Evolutionary conservation across 53 echinoderm and acorn worm species (phyloP), one percentile per base, ranked within the genome.

Genomic region (Paelopatides confundens): DNA sequence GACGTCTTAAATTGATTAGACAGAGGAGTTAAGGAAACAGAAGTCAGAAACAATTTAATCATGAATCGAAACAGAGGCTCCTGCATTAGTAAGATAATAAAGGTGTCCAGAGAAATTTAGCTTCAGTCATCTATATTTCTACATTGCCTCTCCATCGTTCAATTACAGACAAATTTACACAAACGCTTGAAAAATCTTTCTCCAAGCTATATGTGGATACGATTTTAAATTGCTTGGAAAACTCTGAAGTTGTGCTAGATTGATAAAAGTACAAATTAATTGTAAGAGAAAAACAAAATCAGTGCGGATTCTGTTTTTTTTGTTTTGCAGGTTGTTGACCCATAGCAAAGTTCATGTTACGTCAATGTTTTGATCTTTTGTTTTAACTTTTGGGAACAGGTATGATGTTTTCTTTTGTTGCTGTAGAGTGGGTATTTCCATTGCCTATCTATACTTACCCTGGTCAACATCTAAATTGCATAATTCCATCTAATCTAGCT

Each of bases 1-100:
- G 74, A 74, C 74, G 27, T 39, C n/a, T 74, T n/a, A 74, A 74
- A 74, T 39, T 39, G 74, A 74, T 74, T 74, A 74, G 74, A 74
- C 43, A 39, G 74, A 74, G 43, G 2, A 39, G 23, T 39, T 74
- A 46, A 46, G 74, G 74, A 74, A 74, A 74, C 74, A 74, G 74
- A 74, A 74, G 74, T 74, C 74, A 74, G 40, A 74, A 6, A 40
- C 46, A 74, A 74, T 74, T 40, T 74, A 74, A 4, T 39, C 46
- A 39, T 46, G 74, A 74, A 28, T 40, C 40, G 74, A 74, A 74
- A 39, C 74, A 74, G 74, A 46, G 74, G 40, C 74, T 74, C 74
- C 27, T 26, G 47, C 40, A 74, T 27, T 39, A 40, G n/a, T 40
- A 74, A 74, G 74, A 39, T 74, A 74, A 74, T 74, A 74, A 74